A percentile compares a stretch with the other conserved stretches of the same genome.
Conservation (phyloP, 2,113 vertebrate species). For the Coreoperca whiteheadi region DNA sequence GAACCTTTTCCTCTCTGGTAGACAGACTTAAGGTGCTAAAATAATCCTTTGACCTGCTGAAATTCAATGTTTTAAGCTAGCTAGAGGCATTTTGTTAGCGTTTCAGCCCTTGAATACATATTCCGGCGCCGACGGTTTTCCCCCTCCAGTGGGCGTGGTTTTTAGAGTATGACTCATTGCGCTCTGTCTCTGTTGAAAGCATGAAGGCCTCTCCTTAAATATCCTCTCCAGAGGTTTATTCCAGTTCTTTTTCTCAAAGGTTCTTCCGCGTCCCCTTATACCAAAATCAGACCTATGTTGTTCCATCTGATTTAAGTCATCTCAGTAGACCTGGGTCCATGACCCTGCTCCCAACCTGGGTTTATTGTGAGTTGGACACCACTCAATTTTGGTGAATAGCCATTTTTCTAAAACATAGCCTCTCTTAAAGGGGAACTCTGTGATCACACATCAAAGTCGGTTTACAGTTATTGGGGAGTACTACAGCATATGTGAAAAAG, state of each 20-base stretch:
- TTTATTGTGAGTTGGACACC: not conserved
- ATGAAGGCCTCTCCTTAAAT: constrained; percentile 3
- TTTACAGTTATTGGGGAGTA: no score
- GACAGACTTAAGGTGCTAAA: no score
- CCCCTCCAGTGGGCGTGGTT: no score
- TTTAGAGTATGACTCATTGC: no score
- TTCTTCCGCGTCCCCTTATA: not conserved
- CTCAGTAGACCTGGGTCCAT: not conserved
- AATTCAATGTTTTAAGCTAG: no score
- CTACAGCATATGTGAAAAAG: no score
- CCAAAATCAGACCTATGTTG: not conserved
- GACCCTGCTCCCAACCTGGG: not conserved
- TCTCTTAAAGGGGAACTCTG: not conserved
- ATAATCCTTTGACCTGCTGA: no score
- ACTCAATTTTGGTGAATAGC: not conserved
- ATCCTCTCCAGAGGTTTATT: constrained; percentile 21
- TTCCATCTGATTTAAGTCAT: not conserved
- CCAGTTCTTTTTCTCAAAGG: not conserved
- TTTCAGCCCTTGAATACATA: no score
- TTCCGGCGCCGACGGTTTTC: no score
- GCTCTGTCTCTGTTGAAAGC: constrained; percentile 9
- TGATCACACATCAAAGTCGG: no score
- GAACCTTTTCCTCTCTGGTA: no score
- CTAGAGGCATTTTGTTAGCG: no score
- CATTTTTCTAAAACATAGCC: not conserved